Evolutionary conservation across 2,797 vertebrate species (phyloP).

Genomic region (Myotis vivesi): DNA sequence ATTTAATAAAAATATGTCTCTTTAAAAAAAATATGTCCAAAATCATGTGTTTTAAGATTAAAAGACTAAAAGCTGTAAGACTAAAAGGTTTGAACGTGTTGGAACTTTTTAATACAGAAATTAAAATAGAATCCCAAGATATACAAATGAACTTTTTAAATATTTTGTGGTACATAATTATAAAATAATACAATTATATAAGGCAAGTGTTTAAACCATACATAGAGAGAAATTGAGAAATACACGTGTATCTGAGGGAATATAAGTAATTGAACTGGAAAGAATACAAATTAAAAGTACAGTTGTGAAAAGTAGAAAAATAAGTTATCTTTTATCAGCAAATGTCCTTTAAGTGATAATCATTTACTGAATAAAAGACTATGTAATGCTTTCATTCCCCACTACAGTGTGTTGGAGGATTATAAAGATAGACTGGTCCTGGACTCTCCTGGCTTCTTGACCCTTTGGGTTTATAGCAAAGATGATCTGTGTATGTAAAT

Average conservation of each 20-base stretch:
- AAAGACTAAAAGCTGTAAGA: not conserved
- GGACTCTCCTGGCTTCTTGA: not conserved
- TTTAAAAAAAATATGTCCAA: not conserved
- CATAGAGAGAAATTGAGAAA: not conserved
- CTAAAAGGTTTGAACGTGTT: not conserved
- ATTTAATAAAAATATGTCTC: too few species aligned
- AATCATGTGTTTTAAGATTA: not conserved
- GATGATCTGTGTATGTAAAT: not conserved
- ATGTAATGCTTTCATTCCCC: not conserved
- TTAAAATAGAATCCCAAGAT: not conserved
- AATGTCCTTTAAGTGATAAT: not conserved
- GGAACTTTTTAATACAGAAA: not conserved
- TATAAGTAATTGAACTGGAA: not conserved
- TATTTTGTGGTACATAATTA: not conserved
- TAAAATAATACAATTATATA: not conserved
- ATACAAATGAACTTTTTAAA: not conserved
- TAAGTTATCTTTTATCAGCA: not conserved
- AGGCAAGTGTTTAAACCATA: not conserved
- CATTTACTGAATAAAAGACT: not conserved
- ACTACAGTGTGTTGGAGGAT: not conserved
- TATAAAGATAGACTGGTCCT: not conserved
- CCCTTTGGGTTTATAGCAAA: not conserved
- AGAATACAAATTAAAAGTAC: not conserved
- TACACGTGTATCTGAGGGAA: not conserved
- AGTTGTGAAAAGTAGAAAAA: not conserved